These are phyloP conservation scores for Lasioglossum albipes DNA, from an alignment of 1,140 invertebrate genomes.

Conservation along the genomic window DNA sequence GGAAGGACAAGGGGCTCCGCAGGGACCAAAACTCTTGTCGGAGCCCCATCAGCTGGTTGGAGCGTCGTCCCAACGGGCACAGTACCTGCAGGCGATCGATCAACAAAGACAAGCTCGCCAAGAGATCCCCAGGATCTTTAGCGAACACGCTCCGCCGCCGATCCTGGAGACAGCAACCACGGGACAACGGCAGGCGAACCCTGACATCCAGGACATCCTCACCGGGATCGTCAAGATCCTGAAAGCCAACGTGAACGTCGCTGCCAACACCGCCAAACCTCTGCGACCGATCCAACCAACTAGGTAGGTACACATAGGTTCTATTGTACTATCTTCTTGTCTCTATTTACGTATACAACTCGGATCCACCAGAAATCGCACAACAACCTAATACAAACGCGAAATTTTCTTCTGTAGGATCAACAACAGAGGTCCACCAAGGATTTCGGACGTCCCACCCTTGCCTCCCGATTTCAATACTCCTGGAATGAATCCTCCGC, in stretches of 20 bases:
- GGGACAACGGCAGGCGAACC: conserved; percentile 82
- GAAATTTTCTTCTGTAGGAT: conserved; percentile 82
- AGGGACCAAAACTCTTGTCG: conserved; percentile 82
- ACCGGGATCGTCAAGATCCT: conserved; percentile 93
- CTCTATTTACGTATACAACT: too few relatives aligned
- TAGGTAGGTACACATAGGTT: conserved; percentile 58
- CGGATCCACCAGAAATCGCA: too few relatives aligned
- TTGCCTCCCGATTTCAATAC: conserved; percentile 86
- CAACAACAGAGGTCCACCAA: conserved; percentile 92
- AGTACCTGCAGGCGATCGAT: conserved; percentile 55
- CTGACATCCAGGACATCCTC: conserved; percentile 94
- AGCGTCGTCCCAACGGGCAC: conserved; percentile 63
- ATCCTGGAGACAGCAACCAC: conserved; percentile 68
- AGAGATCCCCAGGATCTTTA: conserved; percentile 75
- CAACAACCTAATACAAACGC: background rate
- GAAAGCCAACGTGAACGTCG: conserved; percentile 92
- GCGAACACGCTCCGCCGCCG: conserved; percentile 66
- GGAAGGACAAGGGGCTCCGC: conserved; percentile 87
- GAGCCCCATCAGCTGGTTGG: conserved; percentile 82
- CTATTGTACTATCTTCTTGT: too few relatives aligned
- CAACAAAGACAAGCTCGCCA: conserved; percentile 71
- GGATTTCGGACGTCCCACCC: conserved; percentile 86
- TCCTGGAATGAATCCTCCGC: conserved; percentile 79
- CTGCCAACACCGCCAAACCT: conserved; percentile 84
- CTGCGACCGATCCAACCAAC: conserved; percentile 79